Base-by-base conservation (phyloP, 2,888 invertebrate species). In the Agelastica alni region DNA sequence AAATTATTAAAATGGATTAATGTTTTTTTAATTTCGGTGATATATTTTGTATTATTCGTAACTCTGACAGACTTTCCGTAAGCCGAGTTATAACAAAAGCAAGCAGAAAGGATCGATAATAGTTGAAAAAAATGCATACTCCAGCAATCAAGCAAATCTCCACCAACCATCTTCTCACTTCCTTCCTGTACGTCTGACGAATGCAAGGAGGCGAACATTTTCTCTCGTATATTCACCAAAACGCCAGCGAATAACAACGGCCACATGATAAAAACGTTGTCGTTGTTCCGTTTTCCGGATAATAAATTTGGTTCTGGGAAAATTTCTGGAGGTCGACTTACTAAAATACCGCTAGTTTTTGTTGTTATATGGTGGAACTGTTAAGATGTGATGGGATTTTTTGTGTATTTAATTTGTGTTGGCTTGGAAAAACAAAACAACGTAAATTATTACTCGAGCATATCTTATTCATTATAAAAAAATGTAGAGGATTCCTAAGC, bases 261-360 rank as follows among this genome's bases (percentile, higher is more conserved):
- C 9, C 13, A 37, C 30, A 30, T 47, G 30, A 17, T 17, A 37
- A 16, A 39, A 37, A 39, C 46, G 32, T 44, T 32, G 49, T 49
- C 44, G 43, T 43, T 39, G 44, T 55, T 51, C 51, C 49, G 41
- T 51, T 20, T 47, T 58, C 58, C 55, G 46, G 53, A 26, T 31
- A 46, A 45, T 49, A 53, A 48, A 53, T 51, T 44, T 39, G 18
- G 46, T 10, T 37, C 4, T 10, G 17, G 10, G 41, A 45, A 32
- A 53, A 46, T 52, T 47, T 44, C 12, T 34, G n/a, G 20, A 37
- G 37, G 37, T 20, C 37, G 17, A 10, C 5, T 17, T 36, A 36
- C 16, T 16, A 4, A 36, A 36, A 18, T 37, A 37, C 10, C 37
- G 18, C 18, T 10, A 37, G 37, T 17, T 37, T 37, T 37, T 37